These are phyloP conservation scores for Syngnathus scovelli DNA, from an alignment of 2,113 vertebrate genomes.

Conservation along the genomic window DNA sequence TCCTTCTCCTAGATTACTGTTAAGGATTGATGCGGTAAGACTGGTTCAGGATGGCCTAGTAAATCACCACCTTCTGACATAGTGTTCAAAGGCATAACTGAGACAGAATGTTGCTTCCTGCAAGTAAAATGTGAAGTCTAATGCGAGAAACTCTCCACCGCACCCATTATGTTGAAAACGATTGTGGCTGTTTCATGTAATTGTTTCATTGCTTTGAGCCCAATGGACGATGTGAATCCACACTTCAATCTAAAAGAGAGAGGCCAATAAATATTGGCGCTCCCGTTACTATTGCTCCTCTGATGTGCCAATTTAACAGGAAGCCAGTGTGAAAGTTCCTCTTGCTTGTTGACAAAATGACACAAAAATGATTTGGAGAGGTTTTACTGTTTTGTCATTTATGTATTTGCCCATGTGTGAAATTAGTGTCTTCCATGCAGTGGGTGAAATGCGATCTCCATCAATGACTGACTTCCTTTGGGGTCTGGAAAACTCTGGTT, in stretches of 20 bases:
- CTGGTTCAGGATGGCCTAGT: neutral
- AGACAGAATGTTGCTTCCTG: neutral
- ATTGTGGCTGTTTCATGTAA: too few relatives aligned
- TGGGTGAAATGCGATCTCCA: slow-evolving; percentile 83
- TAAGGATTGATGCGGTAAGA: neutral
- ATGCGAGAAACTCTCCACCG: neutral
- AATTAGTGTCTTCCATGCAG: slow-evolving; percentile 52
- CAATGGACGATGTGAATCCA: too few relatives aligned
- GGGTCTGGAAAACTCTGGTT: slow-evolving; percentile 93
- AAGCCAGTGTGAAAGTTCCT: neutral
- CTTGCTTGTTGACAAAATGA: neutral
- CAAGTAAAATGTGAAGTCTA: neutral
- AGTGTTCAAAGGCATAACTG: neutral
- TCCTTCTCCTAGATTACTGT: neutral
- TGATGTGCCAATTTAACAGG: neutral
- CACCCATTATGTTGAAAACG: neutral
- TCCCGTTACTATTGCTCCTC: neutral
- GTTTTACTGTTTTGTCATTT: neutral
- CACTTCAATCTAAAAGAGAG: too few relatives aligned
- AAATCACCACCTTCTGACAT: neutral
- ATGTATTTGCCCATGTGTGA: neutral
- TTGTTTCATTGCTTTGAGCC: too few relatives aligned
- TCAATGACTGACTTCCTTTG: slow-evolving; percentile 94
- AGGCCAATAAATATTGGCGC: neutral
- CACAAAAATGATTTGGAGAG: neutral